Evolutionary conservation across 2,797 vertebrate genomes (phyloP).

Genomic region (Simalia tracyae): DNA sequence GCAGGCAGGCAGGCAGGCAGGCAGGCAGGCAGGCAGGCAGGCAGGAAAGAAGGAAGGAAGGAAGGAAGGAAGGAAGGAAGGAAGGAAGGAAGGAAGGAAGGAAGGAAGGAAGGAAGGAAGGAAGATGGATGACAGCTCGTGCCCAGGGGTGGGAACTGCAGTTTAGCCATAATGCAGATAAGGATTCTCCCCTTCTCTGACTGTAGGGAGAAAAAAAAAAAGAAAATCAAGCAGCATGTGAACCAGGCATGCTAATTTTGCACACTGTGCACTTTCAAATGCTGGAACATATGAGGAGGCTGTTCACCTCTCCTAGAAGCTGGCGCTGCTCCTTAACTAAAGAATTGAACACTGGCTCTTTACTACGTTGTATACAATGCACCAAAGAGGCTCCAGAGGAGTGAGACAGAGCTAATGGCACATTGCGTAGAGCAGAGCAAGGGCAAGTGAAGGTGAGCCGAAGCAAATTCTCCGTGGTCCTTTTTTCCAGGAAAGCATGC

Average conservation of each 20-base stretch:
- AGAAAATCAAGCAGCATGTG: background rate
- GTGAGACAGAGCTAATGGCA: background rate
- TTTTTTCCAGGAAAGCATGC: background rate
- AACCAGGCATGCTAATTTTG: background rate
- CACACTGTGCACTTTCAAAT: background rate
- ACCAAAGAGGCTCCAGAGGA: background rate
- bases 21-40: no score
- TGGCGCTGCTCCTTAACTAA: background rate
- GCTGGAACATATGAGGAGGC: background rate
- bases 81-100: background rate
- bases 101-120: background rate
- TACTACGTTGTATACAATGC: background rate
- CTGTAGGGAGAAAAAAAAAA: background rate
- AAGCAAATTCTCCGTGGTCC: background rate
- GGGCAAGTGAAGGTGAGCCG: slow-evolving; percentile 6
- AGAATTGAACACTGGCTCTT: background rate
- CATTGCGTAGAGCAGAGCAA: background rate
- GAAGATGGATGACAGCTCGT: background rate
- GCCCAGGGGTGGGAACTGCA: background rate
- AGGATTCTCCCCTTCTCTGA: background rate
- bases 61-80: background rate
- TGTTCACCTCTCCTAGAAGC: background rate
- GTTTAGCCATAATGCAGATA: background rate
- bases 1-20: no score
- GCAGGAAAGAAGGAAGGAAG: no score